These are phyloP conservation scores for Scophthalmus maximus DNA, from an alignment of 2,113 vertebrate species.

Conservation along the genomic window DNA sequence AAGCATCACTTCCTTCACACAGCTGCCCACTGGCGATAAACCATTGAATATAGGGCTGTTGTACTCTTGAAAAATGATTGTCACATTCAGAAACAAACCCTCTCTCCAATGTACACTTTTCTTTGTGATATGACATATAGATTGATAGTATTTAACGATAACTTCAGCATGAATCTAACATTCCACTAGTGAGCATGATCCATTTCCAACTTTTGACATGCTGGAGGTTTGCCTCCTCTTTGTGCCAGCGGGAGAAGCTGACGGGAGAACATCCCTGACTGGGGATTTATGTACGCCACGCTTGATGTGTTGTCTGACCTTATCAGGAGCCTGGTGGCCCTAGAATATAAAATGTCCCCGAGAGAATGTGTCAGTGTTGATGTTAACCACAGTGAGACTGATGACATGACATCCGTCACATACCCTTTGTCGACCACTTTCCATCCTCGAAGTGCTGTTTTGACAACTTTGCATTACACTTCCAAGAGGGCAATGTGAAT, in stretches of 20 bases:
- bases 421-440: constrained; percentile 44
- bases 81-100: constrained; percentile 21
- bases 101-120: not conserved
- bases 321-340: constrained; percentile 39
- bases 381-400: constrained; percentile 50
- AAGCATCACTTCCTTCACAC: constrained; percentile 8
- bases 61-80: not conserved
- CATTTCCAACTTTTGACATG: constrained; percentile 51
- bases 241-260: constrained; percentile 29
- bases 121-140: constrained; percentile 12
- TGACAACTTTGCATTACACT: constrained; percentile 35
- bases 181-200: constrained; percentile 32
- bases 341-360: constrained; percentile 46
- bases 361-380: constrained; percentile 53
- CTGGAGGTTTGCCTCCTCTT: constrained; percentile 39
- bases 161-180: constrained; percentile 26
- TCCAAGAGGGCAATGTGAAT: constrained; percentile 27
- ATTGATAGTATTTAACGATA: constrained; percentile 11
- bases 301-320: constrained; percentile 64
- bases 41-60: not conserved
- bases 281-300: constrained; percentile 45
- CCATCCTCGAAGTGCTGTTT: constrained; percentile 11
- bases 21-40: constrained; percentile 28
- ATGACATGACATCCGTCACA: constrained; percentile 47
- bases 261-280: constrained; percentile 50